Conservation (phyloP, 2,888 invertebrate genomes). For the Lasioglossum calceatum region DNA sequence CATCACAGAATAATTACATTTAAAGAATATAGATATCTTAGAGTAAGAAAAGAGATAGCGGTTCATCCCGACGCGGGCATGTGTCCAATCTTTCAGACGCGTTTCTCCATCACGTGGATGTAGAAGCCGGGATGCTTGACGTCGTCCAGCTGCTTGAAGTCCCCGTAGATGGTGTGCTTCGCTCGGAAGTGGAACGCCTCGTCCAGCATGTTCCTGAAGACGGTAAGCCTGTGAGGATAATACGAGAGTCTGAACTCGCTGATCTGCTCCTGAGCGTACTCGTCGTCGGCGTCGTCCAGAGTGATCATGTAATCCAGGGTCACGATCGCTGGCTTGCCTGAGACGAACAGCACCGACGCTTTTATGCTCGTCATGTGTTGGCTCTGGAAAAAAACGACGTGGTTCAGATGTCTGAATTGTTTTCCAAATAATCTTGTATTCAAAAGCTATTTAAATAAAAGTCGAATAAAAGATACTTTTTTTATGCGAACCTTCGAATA, state of each 20-base stretch:
- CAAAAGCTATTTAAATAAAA: no score
- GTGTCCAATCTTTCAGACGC: slow-evolving; percentile 19
- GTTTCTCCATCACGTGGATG: slow-evolving; percentile 92
- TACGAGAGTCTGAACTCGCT: slow-evolving; percentile 95
- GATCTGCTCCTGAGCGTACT: slow-evolving; percentile 79
- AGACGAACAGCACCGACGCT: slow-evolving; percentile 93
- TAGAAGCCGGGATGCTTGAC: slow-evolving; percentile 91
- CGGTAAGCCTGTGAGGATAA: slow-evolving; percentile 92
- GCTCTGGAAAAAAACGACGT: slow-evolving; percentile 86
- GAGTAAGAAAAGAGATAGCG: not conserved
- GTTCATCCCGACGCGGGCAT: not conserved
- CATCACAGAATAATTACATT: not conserved
- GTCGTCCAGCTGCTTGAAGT: slow-evolving; percentile 90
- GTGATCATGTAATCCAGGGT: slow-evolving; percentile 92
- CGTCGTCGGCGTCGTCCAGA: slow-evolving; percentile 77
- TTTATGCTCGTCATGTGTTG: slow-evolving; percentile 93
- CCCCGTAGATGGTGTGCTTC: slow-evolving; percentile 91
- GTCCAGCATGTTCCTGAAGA: slow-evolving; percentile 89
- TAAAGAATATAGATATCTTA: not conserved
- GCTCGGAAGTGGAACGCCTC: slow-evolving; percentile 89
- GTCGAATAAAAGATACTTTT: no score
- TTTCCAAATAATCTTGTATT: not conserved
- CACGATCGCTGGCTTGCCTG: slow-evolving; percentile 91
- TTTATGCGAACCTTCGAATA: no score
- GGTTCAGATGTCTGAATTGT: not conserved